Percentiles rank a stretch among this genome's conserved stretches.
These are phyloP conservation scores for Drosophila malerkotliana DNA, from an alignment of 1,140 invertebrate genomes.

Conservation along the genomic window DNA sequence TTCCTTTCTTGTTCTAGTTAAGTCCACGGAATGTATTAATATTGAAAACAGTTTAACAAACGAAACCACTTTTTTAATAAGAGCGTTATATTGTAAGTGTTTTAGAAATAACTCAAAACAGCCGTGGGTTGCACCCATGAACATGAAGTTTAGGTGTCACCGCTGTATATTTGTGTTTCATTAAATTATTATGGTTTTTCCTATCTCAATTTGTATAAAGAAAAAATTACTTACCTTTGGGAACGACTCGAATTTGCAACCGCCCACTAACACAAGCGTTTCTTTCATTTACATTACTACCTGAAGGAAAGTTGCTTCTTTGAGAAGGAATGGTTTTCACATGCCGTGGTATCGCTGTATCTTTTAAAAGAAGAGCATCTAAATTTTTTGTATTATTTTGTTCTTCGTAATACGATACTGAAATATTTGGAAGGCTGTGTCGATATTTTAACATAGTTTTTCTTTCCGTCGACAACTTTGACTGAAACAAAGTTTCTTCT, in stretches of 20 bases:
- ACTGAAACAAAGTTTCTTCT: slow-evolving; percentile 27
- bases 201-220: too few species aligned
- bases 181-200: too few species aligned
- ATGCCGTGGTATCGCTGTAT: slow-evolving; percentile 40
- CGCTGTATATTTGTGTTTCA: too few species aligned
- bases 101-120: too few species aligned
- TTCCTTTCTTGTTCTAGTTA: too few species aligned
- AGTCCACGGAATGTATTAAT: too few species aligned
- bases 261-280: slow-evolving; percentile 89
- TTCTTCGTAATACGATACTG: slow-evolving; percentile 57
- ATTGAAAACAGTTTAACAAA: too few species aligned
- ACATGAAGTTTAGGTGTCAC: too few species aligned
- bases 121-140: too few species aligned
- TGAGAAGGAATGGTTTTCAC: slow-evolving; percentile 55
- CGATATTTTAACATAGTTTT: slow-evolving; percentile 50
- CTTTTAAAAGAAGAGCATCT: not conserved
- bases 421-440: slow-evolving; percentile 77
- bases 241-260: slow-evolving; percentile 91
- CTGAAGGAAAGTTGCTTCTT: slow-evolving; percentile 23
- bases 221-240: slow-evolving; percentile 76
- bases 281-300: slow-evolving; percentile 69
- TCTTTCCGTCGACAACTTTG: slow-evolving; percentile 29
- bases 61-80: too few species aligned
- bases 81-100: too few species aligned
- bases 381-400: slow-evolving; percentile 5